A percentile compares a stretch with the other conserved stretches of the same genome.
phyloP scores from a whole-genome alignment of 2,888 invertebrate species.

The Acanthosoma haemorrhoidale region DNA sequence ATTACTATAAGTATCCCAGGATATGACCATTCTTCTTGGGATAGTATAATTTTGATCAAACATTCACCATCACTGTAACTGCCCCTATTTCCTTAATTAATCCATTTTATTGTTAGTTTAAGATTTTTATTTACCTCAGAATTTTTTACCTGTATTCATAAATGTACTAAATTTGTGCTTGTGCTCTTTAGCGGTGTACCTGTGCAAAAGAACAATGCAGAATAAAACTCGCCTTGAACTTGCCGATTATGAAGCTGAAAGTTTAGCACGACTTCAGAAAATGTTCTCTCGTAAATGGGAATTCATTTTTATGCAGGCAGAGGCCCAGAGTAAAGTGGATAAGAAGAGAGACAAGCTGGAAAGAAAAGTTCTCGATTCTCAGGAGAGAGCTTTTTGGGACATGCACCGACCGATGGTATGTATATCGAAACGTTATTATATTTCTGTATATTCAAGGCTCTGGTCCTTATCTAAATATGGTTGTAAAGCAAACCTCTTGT shows the following conservation, averaged over 20 bases:
- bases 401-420: constrained; percentile 94
- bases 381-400: constrained; percentile 99
- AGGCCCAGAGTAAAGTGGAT: constrained; percentile 88
- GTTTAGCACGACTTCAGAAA: constrained; percentile 92
- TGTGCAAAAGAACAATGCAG: constrained; percentile 99
- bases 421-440: neutral
- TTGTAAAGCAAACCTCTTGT: no score
- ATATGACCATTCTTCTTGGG: no score
- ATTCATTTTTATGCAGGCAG: constrained; percentile 99
- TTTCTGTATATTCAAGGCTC: constrained; percentile 7
- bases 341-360: constrained; percentile 98
- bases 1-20: no score
- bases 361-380: constrained; percentile 95
- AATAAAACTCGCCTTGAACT: constrained; percentile 95
- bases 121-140: neutral
- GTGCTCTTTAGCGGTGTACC: constrained; percentile 75
- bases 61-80: no score
- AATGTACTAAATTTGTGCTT: neutral
- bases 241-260: constrained; percentile 98
- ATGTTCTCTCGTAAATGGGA: constrained; percentile 99
- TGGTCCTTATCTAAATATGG: no score
- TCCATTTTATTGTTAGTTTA: no score
- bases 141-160: neutral
- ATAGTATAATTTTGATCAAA: no score
- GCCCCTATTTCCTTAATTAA: no score